phyloP scores from a whole-genome alignment of 2,113 vertebrate genomes.

The Periophthalmodon schlosseri region DNA sequence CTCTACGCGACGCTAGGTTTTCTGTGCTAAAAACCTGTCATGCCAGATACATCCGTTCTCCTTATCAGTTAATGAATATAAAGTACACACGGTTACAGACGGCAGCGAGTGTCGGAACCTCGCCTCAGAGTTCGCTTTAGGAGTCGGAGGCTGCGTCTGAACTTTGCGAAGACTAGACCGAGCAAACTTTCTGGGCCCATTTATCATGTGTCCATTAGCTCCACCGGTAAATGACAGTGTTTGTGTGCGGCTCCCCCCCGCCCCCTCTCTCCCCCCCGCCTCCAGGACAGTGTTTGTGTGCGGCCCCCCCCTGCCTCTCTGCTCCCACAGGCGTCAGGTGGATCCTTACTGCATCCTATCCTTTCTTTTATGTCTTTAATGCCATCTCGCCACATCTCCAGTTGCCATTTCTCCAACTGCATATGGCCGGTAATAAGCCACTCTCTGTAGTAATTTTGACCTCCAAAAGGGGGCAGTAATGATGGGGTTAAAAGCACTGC shows the following conservation, averaged over 20 bases:
- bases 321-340: constrained; percentile 28
- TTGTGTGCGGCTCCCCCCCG: constrained; percentile 38
- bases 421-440: constrained; percentile 67
- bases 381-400: constrained; percentile 22
- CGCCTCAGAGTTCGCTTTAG: constrained; percentile 16
- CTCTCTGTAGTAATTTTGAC: constrained; percentile 68
- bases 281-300: constrained; percentile 63
- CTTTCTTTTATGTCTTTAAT: constrained; percentile 33
- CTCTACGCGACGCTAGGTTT: too few species aligned
- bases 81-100: background rate
- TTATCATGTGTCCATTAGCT: constrained; percentile 58
- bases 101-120: background rate
- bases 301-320: constrained; percentile 7
- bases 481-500: constrained; percentile 42
- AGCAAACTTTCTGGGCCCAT: constrained; percentile 46
- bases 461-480: constrained; percentile 62
- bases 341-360: constrained; percentile 21
- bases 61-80: background rate
- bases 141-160: constrained; percentile 31
- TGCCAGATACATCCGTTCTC: background rate
- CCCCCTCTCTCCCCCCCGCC: constrained; percentile 21
- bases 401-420: constrained; percentile 35
- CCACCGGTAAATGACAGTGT: constrained; percentile 57
- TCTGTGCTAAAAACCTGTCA: background rate
- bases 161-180: constrained; percentile 39